These are phyloP conservation scores for Nerophis ophidion DNA, from an alignment of 2,113 vertebrate genomes.

Conservation along the genomic window DNA sequence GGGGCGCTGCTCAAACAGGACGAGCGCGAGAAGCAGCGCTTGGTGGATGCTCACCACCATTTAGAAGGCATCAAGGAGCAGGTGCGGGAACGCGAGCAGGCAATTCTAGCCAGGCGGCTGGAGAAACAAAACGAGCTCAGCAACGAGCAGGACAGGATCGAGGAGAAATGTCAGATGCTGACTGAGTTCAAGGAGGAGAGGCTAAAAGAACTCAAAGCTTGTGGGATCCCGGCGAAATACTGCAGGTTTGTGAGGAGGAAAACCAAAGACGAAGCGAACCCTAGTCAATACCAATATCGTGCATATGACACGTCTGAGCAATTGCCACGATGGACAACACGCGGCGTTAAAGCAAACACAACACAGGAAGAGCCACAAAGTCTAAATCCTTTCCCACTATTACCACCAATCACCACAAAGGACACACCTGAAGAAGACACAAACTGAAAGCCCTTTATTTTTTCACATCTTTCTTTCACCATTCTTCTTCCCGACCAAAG, in stretches of 20 bases:
- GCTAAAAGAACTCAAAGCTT: constrained; percentile 4
- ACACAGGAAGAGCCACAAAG: neutral
- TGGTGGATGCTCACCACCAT: neutral
- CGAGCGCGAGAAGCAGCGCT: neutral
- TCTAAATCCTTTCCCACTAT: neutral
- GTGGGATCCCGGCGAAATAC: constrained; percentile 6
- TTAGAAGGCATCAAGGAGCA: constrained; percentile 5
- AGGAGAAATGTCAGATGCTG: neutral
- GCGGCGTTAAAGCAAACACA: neutral
- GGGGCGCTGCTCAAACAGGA: neutral
- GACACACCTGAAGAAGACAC: neutral
- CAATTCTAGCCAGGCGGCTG: neutral
- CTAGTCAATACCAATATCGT: neutral
- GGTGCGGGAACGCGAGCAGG: neutral
- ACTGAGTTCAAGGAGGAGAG: constrained; percentile 1
- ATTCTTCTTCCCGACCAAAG: neutral
- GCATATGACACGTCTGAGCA: neutral
- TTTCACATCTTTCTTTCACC: neutral
- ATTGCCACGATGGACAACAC: neutral
- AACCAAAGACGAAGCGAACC: neutral
- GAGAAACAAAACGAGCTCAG: neutral
- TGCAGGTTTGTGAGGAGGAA: constrained; percentile 1
- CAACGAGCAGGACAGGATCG: neutral
- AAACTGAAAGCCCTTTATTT: neutral
- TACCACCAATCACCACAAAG: constrained; percentile 3